phyloP scores from a whole-genome alignment of 2,888 invertebrate genomes.

The Taenaris catops region DNA sequence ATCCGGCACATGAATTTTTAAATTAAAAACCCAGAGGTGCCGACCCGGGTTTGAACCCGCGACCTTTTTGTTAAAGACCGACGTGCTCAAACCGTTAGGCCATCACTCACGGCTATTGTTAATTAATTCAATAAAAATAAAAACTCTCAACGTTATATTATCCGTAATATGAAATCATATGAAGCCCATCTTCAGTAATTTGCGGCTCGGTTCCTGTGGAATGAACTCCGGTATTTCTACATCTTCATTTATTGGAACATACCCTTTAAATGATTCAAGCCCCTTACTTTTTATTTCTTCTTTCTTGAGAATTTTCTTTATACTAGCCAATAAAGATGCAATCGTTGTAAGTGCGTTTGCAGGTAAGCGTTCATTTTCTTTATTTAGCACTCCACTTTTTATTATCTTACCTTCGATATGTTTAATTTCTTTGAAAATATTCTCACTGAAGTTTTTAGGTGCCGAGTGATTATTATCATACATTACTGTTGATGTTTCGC shows the following conservation, averaged over 20 bases:
- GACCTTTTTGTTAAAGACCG: too few relatives aligned
- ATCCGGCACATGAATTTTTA: too few relatives aligned
- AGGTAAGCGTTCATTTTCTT: neutral
- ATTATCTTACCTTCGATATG: neutral
- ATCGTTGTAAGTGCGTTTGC: slow-evolving; percentile 11
- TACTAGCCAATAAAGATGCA: slow-evolving; percentile 16
- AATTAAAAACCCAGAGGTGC: too few relatives aligned
- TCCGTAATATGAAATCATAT: slow-evolving; percentile 1
- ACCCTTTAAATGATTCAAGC: slow-evolving; percentile 13
- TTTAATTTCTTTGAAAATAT: neutral
- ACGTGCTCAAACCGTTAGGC: too few relatives aligned
- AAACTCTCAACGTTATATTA: too few relatives aligned
- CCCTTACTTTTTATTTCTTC: slow-evolving; percentile 11
- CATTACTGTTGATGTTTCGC: neutral
- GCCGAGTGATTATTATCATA: neutral
- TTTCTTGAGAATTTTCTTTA: slow-evolving; percentile 17
- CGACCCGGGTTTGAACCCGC: too few relatives aligned
- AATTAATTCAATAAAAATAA: too few relatives aligned
- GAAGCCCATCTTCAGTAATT: slow-evolving; percentile 8
- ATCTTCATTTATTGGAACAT: slow-evolving; percentile 30
- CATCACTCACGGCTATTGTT: too few relatives aligned
- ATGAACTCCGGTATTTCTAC: slow-evolving; percentile 15
- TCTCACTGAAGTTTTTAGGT: neutral
- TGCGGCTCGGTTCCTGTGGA: slow-evolving; percentile 7
- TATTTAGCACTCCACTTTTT: neutral